Evolutionary conservation across 2,113 vertebrate species (phyloP).

Genomic region (Mystacornis crossleyi): DNA sequence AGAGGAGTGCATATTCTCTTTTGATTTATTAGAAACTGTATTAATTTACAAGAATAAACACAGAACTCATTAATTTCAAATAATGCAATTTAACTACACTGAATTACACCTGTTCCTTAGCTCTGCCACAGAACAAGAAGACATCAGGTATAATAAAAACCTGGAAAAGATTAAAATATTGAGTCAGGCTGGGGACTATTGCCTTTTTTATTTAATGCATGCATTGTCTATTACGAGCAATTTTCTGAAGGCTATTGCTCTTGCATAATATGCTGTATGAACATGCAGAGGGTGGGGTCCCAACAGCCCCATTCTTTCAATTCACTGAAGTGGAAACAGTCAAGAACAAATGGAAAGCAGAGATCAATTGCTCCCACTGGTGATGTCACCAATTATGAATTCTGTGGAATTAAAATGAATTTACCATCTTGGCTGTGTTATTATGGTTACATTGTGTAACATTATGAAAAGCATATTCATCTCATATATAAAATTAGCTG

Average conservation of each 20-base stretch:
- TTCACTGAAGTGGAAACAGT: slow-evolving; percentile 73
- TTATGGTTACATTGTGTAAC: slow-evolving; percentile 64
- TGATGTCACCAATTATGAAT: slow-evolving; percentile 68
- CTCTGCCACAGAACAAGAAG: neutral
- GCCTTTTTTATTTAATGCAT: slow-evolving; percentile 33
- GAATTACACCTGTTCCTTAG: slow-evolving; percentile 14
- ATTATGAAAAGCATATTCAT: slow-evolving; percentile 55
- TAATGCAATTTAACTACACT: slow-evolving; percentile 7
- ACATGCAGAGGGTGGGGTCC: slow-evolving; percentile 61
- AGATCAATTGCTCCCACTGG: slow-evolving; percentile 74
- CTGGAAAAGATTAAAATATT: slow-evolving; percentile 31
- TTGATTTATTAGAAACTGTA: slow-evolving; percentile 53
- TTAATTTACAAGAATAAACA: slow-evolving; percentile 65
- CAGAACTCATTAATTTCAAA: slow-evolving; percentile 49
- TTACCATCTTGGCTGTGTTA: slow-evolving; percentile 53
- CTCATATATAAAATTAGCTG: slow-evolving; percentile 52
- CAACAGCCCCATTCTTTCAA: slow-evolving; percentile 69
- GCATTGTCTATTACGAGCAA: slow-evolving; percentile 53
- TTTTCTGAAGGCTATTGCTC: slow-evolving; percentile 64
- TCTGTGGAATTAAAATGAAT: slow-evolving; percentile 71
- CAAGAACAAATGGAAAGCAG: slow-evolving; percentile 70
- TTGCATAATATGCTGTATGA: slow-evolving; percentile 54
- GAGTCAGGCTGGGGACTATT: slow-evolving; percentile 17
- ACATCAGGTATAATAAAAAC: slow-evolving; percentile 37
- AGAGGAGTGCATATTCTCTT: neutral